These are phyloP conservation scores for Dolichopus griseipennis DNA, from an alignment of 2,888 invertebrate genomes.

Conservation along the genomic window DNA sequence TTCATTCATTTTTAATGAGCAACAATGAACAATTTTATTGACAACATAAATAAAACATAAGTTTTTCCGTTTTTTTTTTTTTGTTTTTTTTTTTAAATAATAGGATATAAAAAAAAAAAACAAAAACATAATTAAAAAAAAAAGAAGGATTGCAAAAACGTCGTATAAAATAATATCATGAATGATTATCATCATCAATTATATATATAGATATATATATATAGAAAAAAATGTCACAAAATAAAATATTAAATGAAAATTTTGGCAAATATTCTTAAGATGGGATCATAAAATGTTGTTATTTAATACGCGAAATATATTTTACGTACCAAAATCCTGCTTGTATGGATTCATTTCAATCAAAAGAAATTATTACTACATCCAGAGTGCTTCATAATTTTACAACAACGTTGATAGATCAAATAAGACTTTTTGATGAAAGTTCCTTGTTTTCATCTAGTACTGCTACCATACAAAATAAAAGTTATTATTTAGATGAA, in stretches of 20 bases:
- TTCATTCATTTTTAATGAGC: neutral
- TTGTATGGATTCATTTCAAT: constrained; percentile 11
- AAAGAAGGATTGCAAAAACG: neutral
- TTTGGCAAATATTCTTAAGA: neutral
- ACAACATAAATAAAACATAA: neutral
- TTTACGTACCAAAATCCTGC: constrained; percentile 5
- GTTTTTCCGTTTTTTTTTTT: neutral
- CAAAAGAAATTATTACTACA: neutral
- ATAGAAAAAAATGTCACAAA: neutral
- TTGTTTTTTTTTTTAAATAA: neutral
- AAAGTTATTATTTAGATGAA: neutral
- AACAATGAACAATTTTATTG: neutral
- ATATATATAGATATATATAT: too few relatives aligned
- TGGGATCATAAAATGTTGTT: neutral
- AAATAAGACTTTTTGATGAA: neutral
- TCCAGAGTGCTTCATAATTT: constrained; percentile 7
- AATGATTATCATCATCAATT: too few relatives aligned
- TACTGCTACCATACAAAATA: neutral
- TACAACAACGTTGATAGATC: constrained; percentile 1
- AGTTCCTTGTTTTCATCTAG: constrained; percentile 3
- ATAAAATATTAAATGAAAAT: neutral
- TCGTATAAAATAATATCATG: too few relatives aligned
- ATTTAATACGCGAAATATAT: neutral
- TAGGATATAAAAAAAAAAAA: neutral
- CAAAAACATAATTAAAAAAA: neutral